phyloP scores from a whole-genome alignment of 2,888 invertebrate species.

The Tribolium freemani region DNA sequence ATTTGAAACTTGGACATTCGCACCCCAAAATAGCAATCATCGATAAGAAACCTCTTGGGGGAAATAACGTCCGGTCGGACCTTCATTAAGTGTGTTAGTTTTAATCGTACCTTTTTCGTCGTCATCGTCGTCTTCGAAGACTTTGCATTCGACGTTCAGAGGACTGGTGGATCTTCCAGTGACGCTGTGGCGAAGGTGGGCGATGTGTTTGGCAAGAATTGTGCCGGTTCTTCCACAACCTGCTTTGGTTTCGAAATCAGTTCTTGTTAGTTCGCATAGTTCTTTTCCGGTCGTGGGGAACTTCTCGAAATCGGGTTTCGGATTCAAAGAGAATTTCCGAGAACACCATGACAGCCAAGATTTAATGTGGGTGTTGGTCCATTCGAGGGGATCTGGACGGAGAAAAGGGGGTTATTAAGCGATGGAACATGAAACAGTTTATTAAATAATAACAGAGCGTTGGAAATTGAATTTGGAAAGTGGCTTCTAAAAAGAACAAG shows the following conservation, averaged over 20 bases:
- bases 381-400: slow-evolving; percentile 74
- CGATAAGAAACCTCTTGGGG: slow-evolving; percentile 43
- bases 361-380: slow-evolving; percentile 73
- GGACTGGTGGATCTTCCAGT: slow-evolving; percentile 75
- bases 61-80: slow-evolving; percentile 26
- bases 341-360: slow-evolving; percentile 77
- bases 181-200: slow-evolving; percentile 72
- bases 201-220: slow-evolving; percentile 75
- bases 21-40: slow-evolving; percentile 1
- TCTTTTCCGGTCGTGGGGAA: slow-evolving; percentile 74
- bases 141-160: slow-evolving; percentile 69
- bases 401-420: slow-evolving; percentile 14
- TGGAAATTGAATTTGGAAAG: background rate
- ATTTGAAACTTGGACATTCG: background rate
- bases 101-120: slow-evolving; percentile 57
- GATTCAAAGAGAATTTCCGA: slow-evolving; percentile 72
- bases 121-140: slow-evolving; percentile 59
- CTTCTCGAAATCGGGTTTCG: slow-evolving; percentile 69
- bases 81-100: slow-evolving; percentile 6
- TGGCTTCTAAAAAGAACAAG: background rate
- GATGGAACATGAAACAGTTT: background rate
- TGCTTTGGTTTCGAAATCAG: slow-evolving; percentile 73
- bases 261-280: slow-evolving; percentile 73
- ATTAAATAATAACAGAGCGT: slow-evolving; percentile 8
- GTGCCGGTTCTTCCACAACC: slow-evolving; percentile 69